These are phyloP conservation scores for Rhabditoides inermis DNA, from an alignment of 2,888 invertebrate genomes.

Conservation along the genomic window DNA sequence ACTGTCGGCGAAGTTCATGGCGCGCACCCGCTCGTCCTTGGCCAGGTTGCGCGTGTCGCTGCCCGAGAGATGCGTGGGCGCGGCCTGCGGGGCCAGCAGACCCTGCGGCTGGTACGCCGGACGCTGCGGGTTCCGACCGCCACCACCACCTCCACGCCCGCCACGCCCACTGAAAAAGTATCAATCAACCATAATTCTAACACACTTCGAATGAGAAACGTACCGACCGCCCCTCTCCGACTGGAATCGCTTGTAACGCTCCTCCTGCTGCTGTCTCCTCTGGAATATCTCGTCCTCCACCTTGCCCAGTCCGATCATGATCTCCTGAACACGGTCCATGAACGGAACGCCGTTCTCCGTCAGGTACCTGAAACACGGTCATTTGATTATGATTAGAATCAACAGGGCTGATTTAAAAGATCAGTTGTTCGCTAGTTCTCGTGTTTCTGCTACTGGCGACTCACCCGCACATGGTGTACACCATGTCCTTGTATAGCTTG, in stretches of 20 bases:
- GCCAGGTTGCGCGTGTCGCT: conserved; percentile 27
- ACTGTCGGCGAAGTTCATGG: conserved; percentile 51
- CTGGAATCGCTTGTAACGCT: conserved; percentile 56
- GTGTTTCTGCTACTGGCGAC: conserved; percentile 3
- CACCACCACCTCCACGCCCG: conserved; percentile 11
- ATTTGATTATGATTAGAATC: conserved; percentile 58
- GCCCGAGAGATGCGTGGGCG: conserved; percentile 18
- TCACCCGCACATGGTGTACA: conserved; percentile 41
- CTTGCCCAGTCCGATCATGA: conserved; percentile 81
- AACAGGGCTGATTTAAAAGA: conserved; percentile 7
- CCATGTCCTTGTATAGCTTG: conserved; percentile 71
- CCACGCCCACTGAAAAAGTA: conserved; percentile 5
- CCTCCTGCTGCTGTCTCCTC: conserved; percentile 68
- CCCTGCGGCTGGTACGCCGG: conserved; percentile 24
- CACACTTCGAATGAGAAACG: background rate
- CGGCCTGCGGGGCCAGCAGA: conserved; percentile 22
- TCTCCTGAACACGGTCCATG: conserved; percentile 83
- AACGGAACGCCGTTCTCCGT: conserved; percentile 90
- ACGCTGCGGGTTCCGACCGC: conserved; percentile 7
- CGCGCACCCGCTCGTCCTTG: conserved; percentile 25
- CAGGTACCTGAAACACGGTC: conserved; percentile 63
- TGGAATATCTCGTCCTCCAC: conserved; percentile 95
- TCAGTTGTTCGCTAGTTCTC: conserved; percentile 2
- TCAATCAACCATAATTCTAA: background rate
- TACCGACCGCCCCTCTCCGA: conserved; percentile 55